These are phyloP conservation scores for Scaptomyza pallida DNA, from an alignment of 1,140 invertebrate genomes.

Conservation along the genomic window DNA sequence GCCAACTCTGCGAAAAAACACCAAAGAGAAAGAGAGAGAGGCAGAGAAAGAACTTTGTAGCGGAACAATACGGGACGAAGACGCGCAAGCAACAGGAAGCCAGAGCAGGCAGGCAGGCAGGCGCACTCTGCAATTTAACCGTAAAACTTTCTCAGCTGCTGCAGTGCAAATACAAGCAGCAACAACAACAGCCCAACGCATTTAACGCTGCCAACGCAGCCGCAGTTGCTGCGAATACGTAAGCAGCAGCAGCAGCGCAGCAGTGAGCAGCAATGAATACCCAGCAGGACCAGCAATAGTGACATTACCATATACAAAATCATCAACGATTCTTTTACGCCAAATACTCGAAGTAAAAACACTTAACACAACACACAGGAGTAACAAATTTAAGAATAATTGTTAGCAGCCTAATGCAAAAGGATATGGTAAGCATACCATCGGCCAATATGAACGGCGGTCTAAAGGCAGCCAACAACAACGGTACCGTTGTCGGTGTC, in stretches of 20 bases:
- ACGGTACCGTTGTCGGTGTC: slow-evolving; percentile 43
- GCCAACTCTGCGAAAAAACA: background rate
- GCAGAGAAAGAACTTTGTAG: background rate
- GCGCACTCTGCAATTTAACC: background rate
- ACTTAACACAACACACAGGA: background rate
- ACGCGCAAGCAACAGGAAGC: slow-evolving; percentile 1
- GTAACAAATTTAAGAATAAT: too few relatives aligned
- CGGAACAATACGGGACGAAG: too few relatives aligned
- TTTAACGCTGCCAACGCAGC: slow-evolving; percentile 30
- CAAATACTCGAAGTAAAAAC: background rate
- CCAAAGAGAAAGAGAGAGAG: background rate
- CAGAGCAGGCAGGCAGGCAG: background rate
- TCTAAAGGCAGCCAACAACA: slow-evolving; percentile 46
- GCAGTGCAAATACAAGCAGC: slow-evolving; percentile 1
- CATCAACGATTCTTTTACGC: background rate
- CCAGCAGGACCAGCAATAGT: slow-evolving; percentile 14
- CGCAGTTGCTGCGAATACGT: slow-evolving; percentile 28
- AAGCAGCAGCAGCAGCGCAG: slow-evolving; percentile 13
- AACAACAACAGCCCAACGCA: background rate
- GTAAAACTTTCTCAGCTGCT: background rate
- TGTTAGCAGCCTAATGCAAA: slow-evolving; percentile 62
- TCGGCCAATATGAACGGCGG: slow-evolving; percentile 72
- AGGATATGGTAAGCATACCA: slow-evolving; percentile 81
- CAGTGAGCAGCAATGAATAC: slow-evolving; percentile 8
- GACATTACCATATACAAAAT: slow-evolving; percentile 5